Evolutionary conservation across 2,888 invertebrate species (phyloP).

Genomic region (Melanostoma mellinum): DNA sequence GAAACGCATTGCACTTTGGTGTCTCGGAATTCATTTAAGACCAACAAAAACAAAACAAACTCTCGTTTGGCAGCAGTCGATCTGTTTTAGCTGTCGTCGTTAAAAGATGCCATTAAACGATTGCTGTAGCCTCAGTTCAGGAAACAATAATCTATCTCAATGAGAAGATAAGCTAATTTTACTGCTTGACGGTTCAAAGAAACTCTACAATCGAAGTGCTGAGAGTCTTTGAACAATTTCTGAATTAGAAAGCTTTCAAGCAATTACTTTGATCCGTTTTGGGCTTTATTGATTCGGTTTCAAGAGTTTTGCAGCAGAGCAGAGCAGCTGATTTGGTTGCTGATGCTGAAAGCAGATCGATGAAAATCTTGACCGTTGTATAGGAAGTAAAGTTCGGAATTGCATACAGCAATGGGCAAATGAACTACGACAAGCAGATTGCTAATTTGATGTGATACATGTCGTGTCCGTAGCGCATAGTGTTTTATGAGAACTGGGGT

Average conservation of each 20-base stretch:
- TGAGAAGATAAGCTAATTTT: constrained; percentile 3
- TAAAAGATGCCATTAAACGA: constrained; percentile 40
- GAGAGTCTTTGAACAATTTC: background rate
- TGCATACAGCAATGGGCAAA: too few relatives aligned
- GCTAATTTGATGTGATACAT: too few relatives aligned
- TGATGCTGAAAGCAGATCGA: too few relatives aligned
- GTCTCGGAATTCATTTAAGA: constrained; percentile 22
- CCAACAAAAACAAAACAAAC: background rate
- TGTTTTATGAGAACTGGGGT: too few relatives aligned
- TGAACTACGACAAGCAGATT: too few relatives aligned
- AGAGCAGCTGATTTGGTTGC: too few relatives aligned
- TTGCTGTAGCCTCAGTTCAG: background rate
- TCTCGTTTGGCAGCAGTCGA: background rate
- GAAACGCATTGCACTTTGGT: constrained; percentile 32
- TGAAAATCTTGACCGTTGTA: too few relatives aligned
- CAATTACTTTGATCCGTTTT: constrained; percentile 52
- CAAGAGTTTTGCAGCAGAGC: too few relatives aligned
- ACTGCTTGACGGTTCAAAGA: constrained; percentile 18
- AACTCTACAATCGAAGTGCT: background rate
- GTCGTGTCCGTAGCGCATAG: too few relatives aligned
- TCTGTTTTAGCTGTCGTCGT: constrained; percentile 34
- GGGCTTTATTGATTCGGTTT: background rate
- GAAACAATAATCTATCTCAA: constrained; percentile 10
- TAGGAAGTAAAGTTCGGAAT: too few relatives aligned
- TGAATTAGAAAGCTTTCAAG: constrained; percentile 32